Base-by-base conservation (phyloP, 2,888 invertebrate species). In the Agriopis leucophaearia region DNA sequence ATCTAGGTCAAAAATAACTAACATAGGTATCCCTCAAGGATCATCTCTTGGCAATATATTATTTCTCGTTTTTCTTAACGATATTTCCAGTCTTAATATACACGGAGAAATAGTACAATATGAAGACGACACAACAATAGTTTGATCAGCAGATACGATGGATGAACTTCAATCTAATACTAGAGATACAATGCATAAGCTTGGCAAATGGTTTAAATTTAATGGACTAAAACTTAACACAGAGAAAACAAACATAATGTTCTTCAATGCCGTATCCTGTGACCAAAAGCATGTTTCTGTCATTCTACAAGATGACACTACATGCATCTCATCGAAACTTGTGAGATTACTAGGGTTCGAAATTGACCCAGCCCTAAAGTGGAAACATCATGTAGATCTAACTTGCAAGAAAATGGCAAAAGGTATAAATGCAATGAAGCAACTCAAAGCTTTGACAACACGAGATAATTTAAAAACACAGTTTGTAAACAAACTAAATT, bases 401-500 rank as follows among this genome's bases (percentile, higher is more conserved):
- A 45, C 45, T 45, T 45, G 45, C 15, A 42, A 42, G 10, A 42
- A 42, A 42, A 42, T 47, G 47, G 47, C 10, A 18, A 50, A 27
- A 50, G 50, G 27, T 4, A 50, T 50, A 50, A 27, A 50, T 9
- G 50, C 50, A 50, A 6, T 50, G 27, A 50, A 52, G 13, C 36
- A 52, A 35, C 52, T 36, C n/a, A 36, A 52, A 35, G n/a, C n/a
- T n/a, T 36, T 52, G 5, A 52, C 52, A 1, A 52, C 36, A 52
- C n/a, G n/a, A 12, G 13, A 52, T 2, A 52, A n/a, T 36, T 52
- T 52, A 52, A 52, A 52, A n/a, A n/a, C n/a, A n/a, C n/a, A n/a
- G n/a, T n/a, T n/a, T n/a, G n/a, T n/a, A 27, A 27, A n/a, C n/a
- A n/a, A n/a, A 27, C 5, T 27, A 0, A 27, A 27, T 27, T 27